Percentiles rank a stretch among this genome's conserved stretches.
Conservation (phyloP, 2,113 vertebrate species). For the Amphiprion percula region DNA sequence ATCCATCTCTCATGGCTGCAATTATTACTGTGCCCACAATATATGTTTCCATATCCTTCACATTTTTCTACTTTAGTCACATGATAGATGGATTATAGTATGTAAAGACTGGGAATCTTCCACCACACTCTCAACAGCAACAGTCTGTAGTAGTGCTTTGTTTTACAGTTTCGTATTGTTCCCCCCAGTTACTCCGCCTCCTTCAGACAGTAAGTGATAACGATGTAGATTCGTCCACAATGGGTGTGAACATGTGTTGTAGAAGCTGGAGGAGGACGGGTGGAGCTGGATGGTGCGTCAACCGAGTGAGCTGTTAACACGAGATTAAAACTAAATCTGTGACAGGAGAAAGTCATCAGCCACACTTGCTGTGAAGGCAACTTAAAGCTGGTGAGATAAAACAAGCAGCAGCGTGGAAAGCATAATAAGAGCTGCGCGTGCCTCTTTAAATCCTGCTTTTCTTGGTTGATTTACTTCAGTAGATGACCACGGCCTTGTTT, state of each 20-base stretch:
- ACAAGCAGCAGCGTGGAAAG: neutral
- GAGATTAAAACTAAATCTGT: constrained; percentile 50
- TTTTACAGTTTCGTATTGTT: constrained; percentile 13
- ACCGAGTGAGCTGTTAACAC: constrained; percentile 34
- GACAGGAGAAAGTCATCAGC: constrained; percentile 20
- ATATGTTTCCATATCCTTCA: constrained; percentile 9
- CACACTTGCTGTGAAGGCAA: neutral
- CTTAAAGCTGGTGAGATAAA: neutral
- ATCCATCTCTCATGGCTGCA: constrained; percentile 24
- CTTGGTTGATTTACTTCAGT: constrained; percentile 15
- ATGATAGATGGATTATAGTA: constrained; percentile 3
- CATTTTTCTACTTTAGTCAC: neutral
- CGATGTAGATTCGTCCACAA: constrained; percentile 69
- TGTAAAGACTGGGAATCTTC: constrained; percentile 4
- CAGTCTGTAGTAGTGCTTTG: neutral
- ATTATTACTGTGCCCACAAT: constrained; percentile 11
- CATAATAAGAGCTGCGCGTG: neutral
- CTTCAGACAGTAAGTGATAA: constrained; percentile 77
- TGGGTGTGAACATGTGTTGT: constrained; percentile 70
- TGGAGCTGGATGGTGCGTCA: constrained; percentile 40
- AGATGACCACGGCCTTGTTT: constrained; percentile 50
- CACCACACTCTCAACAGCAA: constrained; percentile 6
- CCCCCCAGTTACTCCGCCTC: constrained; percentile 31
- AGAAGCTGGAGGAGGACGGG: constrained; percentile 39
- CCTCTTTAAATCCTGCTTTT: constrained; percentile 21